Evolutionary conservation across 2,888 invertebrate genomes (phyloP), one percentile per base, ranked within the genome.

Genomic region (Oligia latruncula): DNA sequence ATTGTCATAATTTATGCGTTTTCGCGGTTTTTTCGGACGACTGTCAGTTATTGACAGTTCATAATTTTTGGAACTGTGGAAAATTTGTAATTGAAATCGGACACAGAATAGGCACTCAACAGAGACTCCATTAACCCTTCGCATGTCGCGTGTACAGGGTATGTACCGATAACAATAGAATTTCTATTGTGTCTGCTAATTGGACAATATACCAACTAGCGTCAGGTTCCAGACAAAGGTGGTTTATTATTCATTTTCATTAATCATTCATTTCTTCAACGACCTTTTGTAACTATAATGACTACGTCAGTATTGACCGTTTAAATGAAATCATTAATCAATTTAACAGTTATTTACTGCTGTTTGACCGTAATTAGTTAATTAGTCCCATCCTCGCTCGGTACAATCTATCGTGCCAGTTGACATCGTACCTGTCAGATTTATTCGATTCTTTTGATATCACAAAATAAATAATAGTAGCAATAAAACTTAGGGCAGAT

Each of bases 311-410:
- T 71, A 49, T n/a, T 74, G n/a, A 81, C 4, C 5, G n/a, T n/a
- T 60, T 43, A 35, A 60, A 60, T 52, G 35, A 35, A 80, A 62
- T 35, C 8, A 52, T 67, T 82, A 13, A 43, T 58, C n/a, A 52
- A 43, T 81, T n/a, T 2, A n/a, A 17, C n/a, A 23, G 40, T 43
- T 17, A 65, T 3, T 79, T 49, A 20, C n/a, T 35, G 5, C 23
- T 29, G 5, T 23, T 82, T 67, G 82, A 75, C 67, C 55, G 13
- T 82, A 82, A 80, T 62, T 55, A 62, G 40, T 17, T 55, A 62
- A 80, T 82, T 82, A 55, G 1, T 52, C 43, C 11, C 49, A 13
- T 76, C 60, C 64, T 70, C 5, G 13, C 64, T 70, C 5, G 13
- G 49, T 76, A 43, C 15, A 49, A 52, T 75, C 55, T 82, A 9